phyloP scores from a whole-genome alignment of 2,888 invertebrate species.

The Agrochola lota region DNA sequence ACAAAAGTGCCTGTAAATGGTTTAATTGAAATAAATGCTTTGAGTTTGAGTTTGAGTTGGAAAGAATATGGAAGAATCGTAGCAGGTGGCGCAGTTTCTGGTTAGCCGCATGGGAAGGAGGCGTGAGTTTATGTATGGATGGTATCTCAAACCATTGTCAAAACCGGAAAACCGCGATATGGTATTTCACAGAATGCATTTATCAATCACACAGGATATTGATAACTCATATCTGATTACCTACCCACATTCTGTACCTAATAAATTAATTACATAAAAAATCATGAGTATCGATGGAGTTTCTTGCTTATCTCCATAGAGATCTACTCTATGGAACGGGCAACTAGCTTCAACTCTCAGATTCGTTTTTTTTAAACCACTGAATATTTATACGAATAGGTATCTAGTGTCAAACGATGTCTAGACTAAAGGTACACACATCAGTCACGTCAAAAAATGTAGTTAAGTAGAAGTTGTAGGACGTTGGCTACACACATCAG shows the following conservation, averaged over 20 bases:
- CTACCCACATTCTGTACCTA: constrained; percentile 3
- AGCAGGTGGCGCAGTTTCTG: not conserved
- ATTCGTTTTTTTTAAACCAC: not conserved
- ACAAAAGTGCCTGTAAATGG: too few relatives aligned
- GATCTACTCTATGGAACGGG: not conserved
- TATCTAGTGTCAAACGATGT: not conserved
- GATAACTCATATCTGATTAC: not conserved
- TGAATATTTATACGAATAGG: not conserved
- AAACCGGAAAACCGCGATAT: not conserved
- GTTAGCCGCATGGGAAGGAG: not conserved
- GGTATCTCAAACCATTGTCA: not conserved
- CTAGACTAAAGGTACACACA: not conserved
- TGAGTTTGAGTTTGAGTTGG: too few relatives aligned
- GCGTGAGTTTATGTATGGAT: too few relatives aligned
- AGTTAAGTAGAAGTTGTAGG: too few relatives aligned
- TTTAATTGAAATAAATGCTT: too few relatives aligned
- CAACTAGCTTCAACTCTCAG: not conserved
- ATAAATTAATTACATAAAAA: not conserved
- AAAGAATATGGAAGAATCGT: not conserved
- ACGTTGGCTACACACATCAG: too few relatives aligned
- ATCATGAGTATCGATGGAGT: not conserved
- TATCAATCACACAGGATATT: not conserved
- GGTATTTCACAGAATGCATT: not conserved
- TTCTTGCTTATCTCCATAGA: not conserved
- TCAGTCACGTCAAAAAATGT: too few relatives aligned